These are phyloP conservation scores for Drosophila ironensis DNA, from an alignment of 1,140 invertebrate genomes.

Conservation along the genomic window DNA sequence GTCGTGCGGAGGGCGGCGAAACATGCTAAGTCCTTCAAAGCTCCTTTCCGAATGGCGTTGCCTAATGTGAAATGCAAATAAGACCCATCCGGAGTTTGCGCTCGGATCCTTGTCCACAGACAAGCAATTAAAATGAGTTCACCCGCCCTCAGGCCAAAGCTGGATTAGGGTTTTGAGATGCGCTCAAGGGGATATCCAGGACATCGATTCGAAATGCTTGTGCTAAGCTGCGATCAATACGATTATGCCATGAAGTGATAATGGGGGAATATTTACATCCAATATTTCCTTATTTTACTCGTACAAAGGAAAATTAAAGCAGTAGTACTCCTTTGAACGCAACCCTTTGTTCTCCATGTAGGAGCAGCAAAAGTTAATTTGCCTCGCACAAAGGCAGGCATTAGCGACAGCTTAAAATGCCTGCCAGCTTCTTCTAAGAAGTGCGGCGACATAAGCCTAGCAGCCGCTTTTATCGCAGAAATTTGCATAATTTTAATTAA, in stretches of 20 bases:
- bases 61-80: slow-evolving; percentile 66
- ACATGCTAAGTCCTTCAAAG: slow-evolving; percentile 52
- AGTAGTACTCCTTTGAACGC: too few species aligned
- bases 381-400: slow-evolving; percentile 8
- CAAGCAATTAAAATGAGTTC: slow-evolving; percentile 55
- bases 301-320: too few species aligned
- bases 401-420: slow-evolving; percentile 20
- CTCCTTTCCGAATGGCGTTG: slow-evolving; percentile 48
- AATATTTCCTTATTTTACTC: too few species aligned
- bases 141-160: neutral
- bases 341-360: neutral
- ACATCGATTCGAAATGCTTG: neutral
- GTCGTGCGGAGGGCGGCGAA: neutral
- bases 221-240: too few species aligned
- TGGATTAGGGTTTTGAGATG: slow-evolving; percentile 4
- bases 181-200: slow-evolving; percentile 4
- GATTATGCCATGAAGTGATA: too few species aligned
- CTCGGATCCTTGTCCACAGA: slow-evolving; percentile 17
- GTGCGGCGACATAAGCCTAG: slow-evolving; percentile 26
- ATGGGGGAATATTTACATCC: too few species aligned
- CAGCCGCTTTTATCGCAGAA: slow-evolving; percentile 25
- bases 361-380: slow-evolving; percentile 11
- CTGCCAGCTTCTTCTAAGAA: neutral
- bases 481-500: slow-evolving; percentile 73
- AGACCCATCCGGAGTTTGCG: slow-evolving; percentile 10